Base-by-base conservation (phyloP, 2,888 invertebrate genomes). In the Prenolepis imparis region DNA sequence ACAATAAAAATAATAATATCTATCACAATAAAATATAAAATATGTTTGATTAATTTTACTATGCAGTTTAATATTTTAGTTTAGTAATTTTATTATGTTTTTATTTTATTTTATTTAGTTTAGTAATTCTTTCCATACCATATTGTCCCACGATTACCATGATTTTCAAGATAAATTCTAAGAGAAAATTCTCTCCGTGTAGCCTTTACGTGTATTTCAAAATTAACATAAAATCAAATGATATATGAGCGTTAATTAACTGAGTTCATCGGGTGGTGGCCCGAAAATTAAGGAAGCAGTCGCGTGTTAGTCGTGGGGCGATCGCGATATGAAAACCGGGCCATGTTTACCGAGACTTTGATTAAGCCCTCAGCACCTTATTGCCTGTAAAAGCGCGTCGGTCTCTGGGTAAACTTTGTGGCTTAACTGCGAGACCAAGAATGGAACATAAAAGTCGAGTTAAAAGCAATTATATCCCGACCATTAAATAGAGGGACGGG, bases 331-430 rank as follows among this genome's bases (percentile, higher is more conserved):
- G 86, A 90, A 88, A 92, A 91, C 68, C 86, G 82, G 86, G 89
- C 85, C 88, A 80, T 88, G 89, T 92, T 91, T 91, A 86, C 90
- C 80, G 44, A 84, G 84, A 84, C 90, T 88, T 90, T 91, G 89
- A 92, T 92, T 91, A 90, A 89, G 74, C 82, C 82, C 64, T 77
- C 83, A 84, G 61, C 81, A 85, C 82, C 84, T 90, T 90, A 87
- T 84, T 82, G 86, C 82, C 86, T 68, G 80, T 86, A 84, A 90
- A 89, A 85, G 75, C 84, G 68, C 64, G 74, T 18, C 74, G 41
- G 72, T 12, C 82, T 18, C 39, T 59, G 36, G 80, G 86, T 74
- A 85, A 88, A 86, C 84, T 84, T 52, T 52, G 48, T 48, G n/a
- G 39, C 67, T 55, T 39, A 39, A 66, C 39, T 44, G 48, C 9